phyloP scores from a whole-genome alignment of 2,113 vertebrate genomes.

The Meles meles region DNA sequence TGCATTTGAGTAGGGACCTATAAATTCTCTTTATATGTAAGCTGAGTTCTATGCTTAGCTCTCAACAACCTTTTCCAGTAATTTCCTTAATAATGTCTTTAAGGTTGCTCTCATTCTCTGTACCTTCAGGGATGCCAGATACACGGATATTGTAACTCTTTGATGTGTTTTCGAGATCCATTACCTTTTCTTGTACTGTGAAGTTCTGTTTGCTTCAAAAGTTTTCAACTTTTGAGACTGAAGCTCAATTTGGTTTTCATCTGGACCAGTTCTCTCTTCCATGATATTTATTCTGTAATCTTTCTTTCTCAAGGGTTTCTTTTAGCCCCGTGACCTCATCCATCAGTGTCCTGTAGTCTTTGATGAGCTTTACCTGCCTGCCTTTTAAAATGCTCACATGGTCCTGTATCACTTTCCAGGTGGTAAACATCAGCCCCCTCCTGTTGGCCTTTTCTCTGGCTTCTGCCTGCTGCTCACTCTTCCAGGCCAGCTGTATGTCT shows the following conservation, averaged over 20 bases:
- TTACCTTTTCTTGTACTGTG: neutral
- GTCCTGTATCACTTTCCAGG: neutral
- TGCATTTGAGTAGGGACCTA: constrained; percentile 18
- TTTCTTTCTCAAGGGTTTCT: neutral
- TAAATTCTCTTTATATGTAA: constrained; percentile 26
- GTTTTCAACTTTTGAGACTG: neutral
- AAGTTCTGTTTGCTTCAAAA: neutral
- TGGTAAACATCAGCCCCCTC: neutral
- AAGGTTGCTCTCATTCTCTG: constrained; percentile 32
- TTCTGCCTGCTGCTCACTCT: neutral
- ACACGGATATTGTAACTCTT: neutral
- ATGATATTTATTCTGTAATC: constrained; percentile 8
- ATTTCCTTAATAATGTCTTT: constrained; percentile 25
- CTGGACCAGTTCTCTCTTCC: constrained; percentile 13
- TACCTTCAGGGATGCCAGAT: neutral
- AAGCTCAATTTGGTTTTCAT: constrained; percentile 33
- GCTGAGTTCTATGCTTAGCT: constrained; percentile 19
- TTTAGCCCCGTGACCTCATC: neutral
- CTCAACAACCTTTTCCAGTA: constrained; percentile 1
- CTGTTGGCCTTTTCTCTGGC: neutral
- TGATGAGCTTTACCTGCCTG: neutral
- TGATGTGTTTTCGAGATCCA: constrained; percentile 12
- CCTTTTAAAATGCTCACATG: neutral
- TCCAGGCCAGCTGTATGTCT: neutral
- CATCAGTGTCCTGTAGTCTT: neutral